Evolutionary conservation across 2,888 invertebrate species (phyloP), one percentile per base, ranked within the genome.

Genomic region (Caenorhabditis sp.): DNA sequence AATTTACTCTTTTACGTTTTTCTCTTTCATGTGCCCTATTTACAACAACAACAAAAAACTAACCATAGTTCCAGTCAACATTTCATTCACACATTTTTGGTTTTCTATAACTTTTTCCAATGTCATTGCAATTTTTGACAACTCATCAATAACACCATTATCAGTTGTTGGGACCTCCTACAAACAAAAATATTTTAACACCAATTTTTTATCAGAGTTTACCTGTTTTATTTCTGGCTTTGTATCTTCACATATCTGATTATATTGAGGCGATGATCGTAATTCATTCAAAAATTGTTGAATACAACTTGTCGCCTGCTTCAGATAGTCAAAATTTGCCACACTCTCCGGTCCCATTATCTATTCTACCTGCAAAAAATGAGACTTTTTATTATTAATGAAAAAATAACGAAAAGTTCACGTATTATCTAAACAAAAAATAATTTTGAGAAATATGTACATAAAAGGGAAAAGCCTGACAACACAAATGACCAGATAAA

Each of bases 11-110:
- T n/a, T n/a, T n/a, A n/a, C n/a, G n/a, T n/a, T n/a, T n/a, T n/a
- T n/a, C n/a, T n/a, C n/a, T n/a, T n/a, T n/a, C n/a, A n/a, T n/a
- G n/a, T n/a, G n/a, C n/a, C n/a, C n/a, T n/a, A n/a, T n/a, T n/a
- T n/a, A n/a, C n/a, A n/a, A n/a, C n/a, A n/a, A n/a, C n/a, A n/a
- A n/a, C n/a, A n/a, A n/a, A n/a, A n/a, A 17, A 51, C 63, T 60
- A 26, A 71, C 71, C 60, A 72, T 64, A 58, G 67, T 72, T n/a
- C 64, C 66, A 14, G 51, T 49, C 14, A 63, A 53, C 54, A 72
- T 37, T 19, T 72, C 67, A 26, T 36, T 61, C 14, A 64, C 49
- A 31, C 19, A 24, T 43, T 64, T 60, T 10, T 72, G 63, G n/a
- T 27, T 61, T 53, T 67, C 71, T 58, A 72, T 67, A 49, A 61